Evolutionary conservation across 2,797 vertebrate species (phyloP).

Genomic region (Chanos chanos): DNA sequence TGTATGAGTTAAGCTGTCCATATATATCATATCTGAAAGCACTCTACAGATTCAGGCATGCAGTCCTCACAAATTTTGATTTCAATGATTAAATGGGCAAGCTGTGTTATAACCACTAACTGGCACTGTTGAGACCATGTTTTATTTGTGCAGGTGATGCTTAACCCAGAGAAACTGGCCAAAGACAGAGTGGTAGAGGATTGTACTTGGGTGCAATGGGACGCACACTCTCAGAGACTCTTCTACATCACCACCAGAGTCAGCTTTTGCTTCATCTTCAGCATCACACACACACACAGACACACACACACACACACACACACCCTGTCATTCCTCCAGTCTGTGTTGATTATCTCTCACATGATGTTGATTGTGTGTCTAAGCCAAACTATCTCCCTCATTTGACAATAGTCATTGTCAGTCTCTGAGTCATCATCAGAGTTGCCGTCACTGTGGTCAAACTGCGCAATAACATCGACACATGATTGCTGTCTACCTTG

Average conservation of each 20-base stretch:
- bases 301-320: slow-evolving; percentile 7
- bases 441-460: too few relatives aligned
- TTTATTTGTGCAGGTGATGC: slow-evolving; percentile 73
- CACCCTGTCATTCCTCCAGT: slow-evolving; percentile 1
- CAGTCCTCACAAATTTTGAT: too few relatives aligned
- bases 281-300: slow-evolving; percentile 1
- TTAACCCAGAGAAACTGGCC: slow-evolving; percentile 74
- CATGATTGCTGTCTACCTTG: too few relatives aligned
- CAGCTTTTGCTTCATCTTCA: slow-evolving; percentile 17
- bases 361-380: too few relatives aligned
- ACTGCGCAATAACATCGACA: too few relatives aligned
- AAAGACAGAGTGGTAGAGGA: slow-evolving; percentile 85
- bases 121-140: background rate
- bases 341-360: too few relatives aligned
- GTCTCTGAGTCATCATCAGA: too few relatives aligned
- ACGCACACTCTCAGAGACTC: slow-evolving; percentile 83
- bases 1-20: background rate
- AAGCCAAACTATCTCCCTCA: too few relatives aligned
- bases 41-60: too few relatives aligned
- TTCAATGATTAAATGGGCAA: too few relatives aligned
- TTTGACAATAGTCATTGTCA: too few relatives aligned
- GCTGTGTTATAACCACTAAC: too few relatives aligned
- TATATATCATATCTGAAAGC: background rate
- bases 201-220: slow-evolving; percentile 91
- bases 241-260: slow-evolving; percentile 84